Conservation (phyloP, 2,888 invertebrate species). For the Agrypnus murinus region DNA sequence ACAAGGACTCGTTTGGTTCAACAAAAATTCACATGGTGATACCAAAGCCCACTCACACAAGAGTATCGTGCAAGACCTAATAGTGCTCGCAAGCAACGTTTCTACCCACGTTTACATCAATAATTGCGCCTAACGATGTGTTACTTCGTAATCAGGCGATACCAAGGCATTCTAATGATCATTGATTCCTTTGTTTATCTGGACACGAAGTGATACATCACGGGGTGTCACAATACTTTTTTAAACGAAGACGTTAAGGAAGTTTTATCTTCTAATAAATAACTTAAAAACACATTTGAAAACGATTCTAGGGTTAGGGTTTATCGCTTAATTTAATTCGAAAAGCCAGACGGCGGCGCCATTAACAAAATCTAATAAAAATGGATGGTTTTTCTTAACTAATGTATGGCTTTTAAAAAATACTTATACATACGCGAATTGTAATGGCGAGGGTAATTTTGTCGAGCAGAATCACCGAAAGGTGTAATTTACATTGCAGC, state of each 20-base stretch:
- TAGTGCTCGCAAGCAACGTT: constrained; percentile 53
- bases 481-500: constrained; percentile 51
- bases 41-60: constrained; percentile 44
- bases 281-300: constrained; percentile 44
- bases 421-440: constrained; percentile 40
- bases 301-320: constrained; percentile 42
- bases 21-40: constrained; percentile 46
- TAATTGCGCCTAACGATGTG: constrained; percentile 64
- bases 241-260: constrained; percentile 34
- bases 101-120: constrained; percentile 61
- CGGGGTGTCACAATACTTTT: constrained; percentile 52
- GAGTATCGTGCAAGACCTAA: constrained; percentile 55
- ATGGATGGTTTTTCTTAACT: constrained; percentile 18
- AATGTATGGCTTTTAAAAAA: constrained; percentile 33
- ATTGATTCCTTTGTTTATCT: constrained; percentile 51
- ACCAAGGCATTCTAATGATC: constrained; percentile 60
- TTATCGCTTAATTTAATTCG: constrained; percentile 49
- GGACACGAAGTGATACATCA: constrained; percentile 48
- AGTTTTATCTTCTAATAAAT: constrained; percentile 48
- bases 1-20: constrained; percentile 42
- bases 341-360: constrained; percentile 40
- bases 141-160: constrained; percentile 61
- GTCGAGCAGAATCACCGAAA: constrained; percentile 43
- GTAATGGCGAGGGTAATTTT: constrained; percentile 36
- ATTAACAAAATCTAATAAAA: constrained; percentile 44